These are phyloP conservation scores for Emydoidea blandingii DNA, from an alignment of 2,797 vertebrate species.

Conservation along the genomic window DNA sequence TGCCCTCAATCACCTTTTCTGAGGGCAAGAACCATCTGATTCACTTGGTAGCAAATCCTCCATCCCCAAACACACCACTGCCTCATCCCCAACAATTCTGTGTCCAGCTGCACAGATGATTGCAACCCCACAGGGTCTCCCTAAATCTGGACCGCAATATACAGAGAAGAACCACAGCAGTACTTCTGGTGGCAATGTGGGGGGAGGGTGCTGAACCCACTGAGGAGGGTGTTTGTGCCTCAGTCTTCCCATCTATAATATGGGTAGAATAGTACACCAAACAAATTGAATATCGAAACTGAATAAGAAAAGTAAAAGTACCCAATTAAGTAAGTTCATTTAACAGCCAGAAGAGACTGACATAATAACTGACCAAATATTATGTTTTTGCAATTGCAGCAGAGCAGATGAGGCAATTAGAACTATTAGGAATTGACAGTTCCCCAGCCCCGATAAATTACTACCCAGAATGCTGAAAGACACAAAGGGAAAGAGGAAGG, in stretches of 20 bases:
- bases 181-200: neutral
- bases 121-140: neutral
- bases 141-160: neutral
- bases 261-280: neutral
- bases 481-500: neutral
- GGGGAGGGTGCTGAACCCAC: neutral
- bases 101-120: neutral
- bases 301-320: neutral
- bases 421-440: conserved; percentile 20
- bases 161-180: neutral
- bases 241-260: neutral
- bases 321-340: neutral
- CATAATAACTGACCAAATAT: neutral
- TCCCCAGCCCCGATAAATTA: conserved; percentile 32
- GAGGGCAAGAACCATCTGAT: neutral
- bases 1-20: neutral
- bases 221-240: neutral
- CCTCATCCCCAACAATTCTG: neutral
- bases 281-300: neutral
- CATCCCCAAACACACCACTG: neutral
- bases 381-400: conserved; percentile 41
- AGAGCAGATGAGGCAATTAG: conserved; percentile 60
- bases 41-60: neutral
- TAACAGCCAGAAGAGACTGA: neutral
- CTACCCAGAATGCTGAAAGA: neutral